Evolutionary conservation across 2,113 vertebrate species (phyloP).

Genomic region (Rafetus swinhoei): DNA sequence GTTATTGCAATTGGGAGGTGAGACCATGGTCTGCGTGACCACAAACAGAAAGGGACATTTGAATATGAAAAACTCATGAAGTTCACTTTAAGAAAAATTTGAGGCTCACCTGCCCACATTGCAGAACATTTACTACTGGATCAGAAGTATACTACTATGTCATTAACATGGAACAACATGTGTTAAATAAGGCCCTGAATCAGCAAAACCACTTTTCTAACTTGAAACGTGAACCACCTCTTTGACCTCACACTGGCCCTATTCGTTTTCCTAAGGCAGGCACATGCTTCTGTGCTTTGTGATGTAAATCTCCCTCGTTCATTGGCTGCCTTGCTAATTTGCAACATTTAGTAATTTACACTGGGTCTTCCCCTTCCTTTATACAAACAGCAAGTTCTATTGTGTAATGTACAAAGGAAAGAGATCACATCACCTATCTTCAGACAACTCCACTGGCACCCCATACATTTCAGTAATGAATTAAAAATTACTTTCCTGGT

Average conservation of each 20-base stretch:
- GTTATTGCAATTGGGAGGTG: no score
- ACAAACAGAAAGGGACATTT: fast-evolving
- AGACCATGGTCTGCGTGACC: neutral
- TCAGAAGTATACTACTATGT: neutral
- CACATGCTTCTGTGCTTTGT: neutral
- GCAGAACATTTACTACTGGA: neutral
- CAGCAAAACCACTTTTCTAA: neutral
- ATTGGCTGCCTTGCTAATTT: neutral
- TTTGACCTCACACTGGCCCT: fast-evolving
- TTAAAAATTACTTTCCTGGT: neutral
- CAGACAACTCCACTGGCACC: neutral
- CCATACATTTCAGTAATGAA: neutral
- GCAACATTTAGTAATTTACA: neutral
- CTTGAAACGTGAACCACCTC: neutral
- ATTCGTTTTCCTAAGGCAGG: neutral
- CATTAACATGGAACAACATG: neutral
- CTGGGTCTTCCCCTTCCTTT: no score
- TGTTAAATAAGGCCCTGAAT: neutral
- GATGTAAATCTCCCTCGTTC: fast-evolving
- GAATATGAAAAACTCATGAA: neutral
- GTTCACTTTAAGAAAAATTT: neutral
- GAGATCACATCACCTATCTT: fast-evolving
- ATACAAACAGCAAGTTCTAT: no score
- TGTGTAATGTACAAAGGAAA: neutral
- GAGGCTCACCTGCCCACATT: no score